Evolutionary conservation across 2,888 invertebrate species (phyloP).

Genomic region (Idaea aversata): DNA sequence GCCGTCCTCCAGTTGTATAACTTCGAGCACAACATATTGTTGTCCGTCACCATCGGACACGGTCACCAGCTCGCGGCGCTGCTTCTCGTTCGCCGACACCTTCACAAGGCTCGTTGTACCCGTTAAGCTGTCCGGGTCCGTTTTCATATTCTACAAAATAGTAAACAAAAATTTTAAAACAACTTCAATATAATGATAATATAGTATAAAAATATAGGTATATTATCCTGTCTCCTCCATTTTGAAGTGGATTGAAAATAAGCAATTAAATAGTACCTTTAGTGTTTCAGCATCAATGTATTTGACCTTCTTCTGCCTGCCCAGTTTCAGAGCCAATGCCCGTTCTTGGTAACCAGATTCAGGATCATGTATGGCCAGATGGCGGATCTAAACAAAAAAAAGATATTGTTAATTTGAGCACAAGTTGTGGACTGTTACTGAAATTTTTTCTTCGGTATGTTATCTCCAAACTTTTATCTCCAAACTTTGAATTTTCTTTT

Average conservation of each 20-base stretch:
- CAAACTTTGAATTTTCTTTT: no score
- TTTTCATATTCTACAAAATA: constrained; percentile 10
- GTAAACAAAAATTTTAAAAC: background rate
- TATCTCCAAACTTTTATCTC: no score
- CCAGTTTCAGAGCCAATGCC: constrained; percentile 87
- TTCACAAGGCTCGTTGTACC: constrained; percentile 38
- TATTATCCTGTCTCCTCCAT: no score
- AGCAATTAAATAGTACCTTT: constrained; percentile 39
- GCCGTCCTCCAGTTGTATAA: constrained; percentile 89
- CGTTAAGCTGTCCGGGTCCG: constrained; percentile 11
- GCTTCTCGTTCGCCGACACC: constrained; percentile 39
- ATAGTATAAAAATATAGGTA: no score
- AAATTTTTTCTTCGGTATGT: no score
- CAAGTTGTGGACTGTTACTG: no score
- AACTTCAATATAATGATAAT: no score
- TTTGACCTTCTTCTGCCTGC: constrained; percentile 88
- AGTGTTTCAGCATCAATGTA: constrained; percentile 70
- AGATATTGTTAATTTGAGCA: background rate
- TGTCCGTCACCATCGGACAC: constrained; percentile 81
- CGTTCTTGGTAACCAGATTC: constrained; percentile 88
- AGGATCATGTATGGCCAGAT: constrained; percentile 95
- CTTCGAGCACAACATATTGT: constrained; percentile 94
- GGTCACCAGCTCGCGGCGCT: constrained; percentile 57
- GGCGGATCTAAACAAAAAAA: constrained; percentile 80
- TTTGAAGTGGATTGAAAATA: background rate